These are phyloP conservation scores for Montipora capitata DNA, from an alignment of 92 coral and sea anemone genomes.

Conservation along the genomic window DNA sequence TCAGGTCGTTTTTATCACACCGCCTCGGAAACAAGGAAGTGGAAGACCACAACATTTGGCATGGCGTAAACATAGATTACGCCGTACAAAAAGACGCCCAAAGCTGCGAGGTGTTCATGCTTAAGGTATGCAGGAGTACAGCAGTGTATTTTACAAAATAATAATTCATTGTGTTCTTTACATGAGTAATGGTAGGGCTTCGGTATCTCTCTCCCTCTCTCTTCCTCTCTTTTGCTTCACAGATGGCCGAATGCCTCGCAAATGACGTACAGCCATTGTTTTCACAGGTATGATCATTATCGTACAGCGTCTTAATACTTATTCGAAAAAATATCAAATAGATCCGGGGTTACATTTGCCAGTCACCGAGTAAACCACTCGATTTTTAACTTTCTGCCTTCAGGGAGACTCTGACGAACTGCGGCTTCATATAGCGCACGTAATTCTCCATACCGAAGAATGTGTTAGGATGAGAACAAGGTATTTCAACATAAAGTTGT, in stretches of 20 bases:
- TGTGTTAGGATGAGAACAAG: background rate
- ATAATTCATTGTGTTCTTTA: too few species aligned
- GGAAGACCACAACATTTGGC: background rate
- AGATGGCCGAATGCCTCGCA: too few species aligned
- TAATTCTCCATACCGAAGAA: conserved; percentile 5
- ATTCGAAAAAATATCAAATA: too few species aligned
- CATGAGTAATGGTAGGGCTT: too few species aligned
- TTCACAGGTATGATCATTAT: too few species aligned
- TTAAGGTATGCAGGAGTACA: background rate
- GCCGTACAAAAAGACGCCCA: background rate
- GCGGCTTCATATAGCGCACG: conserved; percentile 6
- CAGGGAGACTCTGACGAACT: background rate
- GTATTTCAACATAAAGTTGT: too few species aligned
- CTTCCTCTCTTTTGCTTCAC: too few species aligned
- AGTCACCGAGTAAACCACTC: too few species aligned
- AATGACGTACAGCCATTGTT: too few species aligned
- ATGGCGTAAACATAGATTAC: background rate
- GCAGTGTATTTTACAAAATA: background rate
- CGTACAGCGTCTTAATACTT: too few species aligned
- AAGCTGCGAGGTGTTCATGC: conserved; percentile 12
- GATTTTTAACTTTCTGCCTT: background rate
- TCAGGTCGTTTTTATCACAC: background rate
- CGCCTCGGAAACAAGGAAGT: background rate
- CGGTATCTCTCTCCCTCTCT: too few species aligned
- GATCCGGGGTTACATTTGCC: too few species aligned